Base-by-base conservation (phyloP, 2,113 vertebrate genomes). In the Boleophthalmus pectinirostris region DNA sequence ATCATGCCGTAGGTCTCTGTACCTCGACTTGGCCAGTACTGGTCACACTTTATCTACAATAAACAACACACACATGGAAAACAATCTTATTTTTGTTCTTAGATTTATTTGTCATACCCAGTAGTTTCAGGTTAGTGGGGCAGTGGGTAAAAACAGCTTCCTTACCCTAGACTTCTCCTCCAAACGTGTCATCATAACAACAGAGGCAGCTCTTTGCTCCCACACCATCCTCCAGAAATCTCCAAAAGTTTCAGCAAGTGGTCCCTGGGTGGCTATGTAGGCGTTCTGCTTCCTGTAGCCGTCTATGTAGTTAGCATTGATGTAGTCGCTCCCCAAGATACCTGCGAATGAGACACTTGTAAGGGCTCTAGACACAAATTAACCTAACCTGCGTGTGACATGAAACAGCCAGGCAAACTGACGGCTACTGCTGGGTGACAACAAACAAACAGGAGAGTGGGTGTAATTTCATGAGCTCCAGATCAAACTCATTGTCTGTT, bases 161-260 rank as follows among this genome's bases (percentile, higher is more conserved):
- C 92, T 90, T 58, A 98, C 97, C 94, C 96, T 92, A 0, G 96
- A 98, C 53, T 98, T 98, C 87, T 98, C 97, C 87, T 98, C 97
- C 61, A 99, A 93, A 51, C 96, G 95, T 0, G 98, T 99, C 98
- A 99, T 99, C 98, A 99, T 99, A 71, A 99, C 97, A 0, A 99
- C 91, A 4, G 97, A 98, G 20, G 98, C 96, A 0, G 97, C 95
- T 8, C 98, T 93, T 86, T 99, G 97, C 82, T 99, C 98, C 98
- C 98, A 99, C 81, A 98, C 96, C 98, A 97, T 99, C 70, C 97
- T 94, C 98, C 98, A 99, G 78, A 99, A 99, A 87, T 99, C 97
- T 0, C 97, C 96, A 0, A 99, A 98, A 5, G 96, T 98, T 92
- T 99, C 98, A 0, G 96, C 95, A 89, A 99, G 93, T 0, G 98